These are phyloP conservation scores for Melolontha melolontha DNA, from an alignment of 2,888 invertebrate genomes.

Conservation along the genomic window DNA sequence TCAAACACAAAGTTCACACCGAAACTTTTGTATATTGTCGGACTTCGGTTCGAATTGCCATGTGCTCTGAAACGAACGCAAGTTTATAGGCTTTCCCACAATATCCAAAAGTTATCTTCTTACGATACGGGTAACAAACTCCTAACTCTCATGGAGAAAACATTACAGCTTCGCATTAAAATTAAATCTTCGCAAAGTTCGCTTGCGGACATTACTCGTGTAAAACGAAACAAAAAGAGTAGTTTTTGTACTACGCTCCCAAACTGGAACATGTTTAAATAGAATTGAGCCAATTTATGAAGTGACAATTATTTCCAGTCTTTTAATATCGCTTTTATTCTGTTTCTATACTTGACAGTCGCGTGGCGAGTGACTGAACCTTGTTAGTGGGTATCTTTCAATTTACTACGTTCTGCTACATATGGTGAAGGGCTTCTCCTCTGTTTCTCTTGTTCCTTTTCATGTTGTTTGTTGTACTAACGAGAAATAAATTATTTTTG, in stretches of 20 bases:
- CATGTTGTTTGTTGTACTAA: no score
- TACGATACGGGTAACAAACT: conserved; percentile 34
- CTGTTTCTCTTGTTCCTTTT: no score
- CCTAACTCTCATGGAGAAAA: conserved; percentile 41
- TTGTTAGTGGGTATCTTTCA: conserved; percentile 46
- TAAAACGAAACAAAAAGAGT: conserved; percentile 20
- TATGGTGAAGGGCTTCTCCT: not conserved
- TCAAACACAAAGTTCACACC: conserved; percentile 6
- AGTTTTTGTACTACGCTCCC: conserved; percentile 39
- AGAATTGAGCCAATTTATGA: conserved; percentile 63
- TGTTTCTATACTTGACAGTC: conserved; percentile 54
- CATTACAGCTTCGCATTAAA: conserved; percentile 40
- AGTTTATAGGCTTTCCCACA: conserved; percentile 46
- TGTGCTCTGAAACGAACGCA: conserved; percentile 40
- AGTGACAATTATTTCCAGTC: conserved; percentile 63
- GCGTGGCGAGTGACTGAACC: conserved; percentile 50
- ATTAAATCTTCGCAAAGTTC: conserved; percentile 40
- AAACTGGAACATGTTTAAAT: conserved; percentile 59
- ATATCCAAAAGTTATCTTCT: conserved; percentile 45
- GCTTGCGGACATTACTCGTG: conserved; percentile 32
- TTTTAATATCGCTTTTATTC: conserved; percentile 55
- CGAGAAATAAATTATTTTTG: no score
- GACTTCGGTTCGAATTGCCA: conserved; percentile 40
- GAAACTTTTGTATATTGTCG: conserved; percentile 17
- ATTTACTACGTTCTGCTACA: conserved; percentile 19